These are phyloP conservation scores for Tetragnatha montana DNA, from an alignment of 2,888 invertebrate genomes.

Conservation along the genomic window DNA sequence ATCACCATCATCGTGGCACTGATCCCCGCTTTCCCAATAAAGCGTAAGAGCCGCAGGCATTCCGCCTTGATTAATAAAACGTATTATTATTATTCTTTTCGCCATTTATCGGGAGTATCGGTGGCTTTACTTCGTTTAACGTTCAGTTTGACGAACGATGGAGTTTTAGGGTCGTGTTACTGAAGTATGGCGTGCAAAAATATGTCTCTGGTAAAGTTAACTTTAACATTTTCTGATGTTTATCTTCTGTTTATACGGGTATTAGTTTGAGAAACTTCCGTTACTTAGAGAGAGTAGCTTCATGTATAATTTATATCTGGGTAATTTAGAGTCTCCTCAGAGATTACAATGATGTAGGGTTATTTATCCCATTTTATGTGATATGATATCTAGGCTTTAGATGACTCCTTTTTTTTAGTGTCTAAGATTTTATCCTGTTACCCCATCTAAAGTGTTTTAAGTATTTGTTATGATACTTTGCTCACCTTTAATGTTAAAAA, in stretches of 20 bases:
- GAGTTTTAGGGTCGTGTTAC: background rate
- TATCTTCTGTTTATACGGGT: background rate
- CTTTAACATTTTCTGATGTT: background rate
- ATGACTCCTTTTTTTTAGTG: too few species aligned
- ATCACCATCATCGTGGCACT: constrained; percentile 25
- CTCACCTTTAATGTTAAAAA: too few species aligned
- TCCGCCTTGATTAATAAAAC: constrained; percentile 43
- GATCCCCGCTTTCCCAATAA: constrained; percentile 35
- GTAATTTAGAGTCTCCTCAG: background rate
- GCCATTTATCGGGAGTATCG: constrained; percentile 31
- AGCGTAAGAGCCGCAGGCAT: constrained; percentile 22
- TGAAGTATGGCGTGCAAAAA: background rate
- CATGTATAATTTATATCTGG: background rate
- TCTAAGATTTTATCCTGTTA: too few species aligned
- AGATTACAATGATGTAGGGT: too few species aligned
- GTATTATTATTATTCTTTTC: constrained; percentile 22
- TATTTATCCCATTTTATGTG: too few species aligned
- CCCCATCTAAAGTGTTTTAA: too few species aligned
- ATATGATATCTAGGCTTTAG: too few species aligned
- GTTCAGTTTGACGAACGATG: background rate
- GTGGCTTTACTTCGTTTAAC: background rate
- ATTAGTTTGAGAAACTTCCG: background rate
- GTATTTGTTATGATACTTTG: too few species aligned
- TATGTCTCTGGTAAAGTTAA: background rate
- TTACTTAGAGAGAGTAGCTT: background rate